Base-by-base conservation (phyloP, 2,113 vertebrate genomes). In the Archilochus colubris region DNA sequence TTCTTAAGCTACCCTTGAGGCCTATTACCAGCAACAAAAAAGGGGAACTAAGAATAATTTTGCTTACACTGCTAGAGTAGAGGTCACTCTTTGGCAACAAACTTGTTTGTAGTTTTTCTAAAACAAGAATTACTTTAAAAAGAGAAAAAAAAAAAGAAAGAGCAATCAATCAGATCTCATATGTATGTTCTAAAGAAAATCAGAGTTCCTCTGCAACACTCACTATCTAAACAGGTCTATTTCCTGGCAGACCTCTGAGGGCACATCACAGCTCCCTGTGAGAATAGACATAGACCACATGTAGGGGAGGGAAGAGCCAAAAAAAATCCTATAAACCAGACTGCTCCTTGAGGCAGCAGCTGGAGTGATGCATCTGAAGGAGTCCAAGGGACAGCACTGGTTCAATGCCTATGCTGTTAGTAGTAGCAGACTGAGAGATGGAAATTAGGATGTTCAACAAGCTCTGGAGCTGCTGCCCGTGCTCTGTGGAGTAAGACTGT, bases 1-100 rank as follows among this genome's bases (percentile, higher is more conserved):
- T 93, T 94, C 73, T 94, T 72, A 92, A 93, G 50, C 12, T 63
- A 86, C 92, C 54, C 91, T 64, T 84, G 94, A 76, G 94, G 72
- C 86, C 72, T 86, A 84, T 96, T 92, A 88, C 78, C 57, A 86
- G 72, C 3, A 10, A 54, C 66, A 87, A 87, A 63, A 66, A 17
- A 10, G 5, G 22, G 43, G 22, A 92, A 44, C 69, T 92, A 93
- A 91, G 88, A 96, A 95, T 93, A 92, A 86, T 82, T 84, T 92
- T 94, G 73, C 92, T 93, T 86, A 70, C 33, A 4, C 23, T 88
- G 48, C 61, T 90, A 75, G 76, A 12, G 61, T 68, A 86, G 73
- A 94, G 50, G 78, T 93, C 91, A 91, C 61, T 53, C 50, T 83
- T 92, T 81, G 77, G 80, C 80, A 92, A 64, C 30, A 82, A 74